Evolutionary conservation across 2,888 invertebrate species (phyloP).

Genomic region (Odontomyia ornata): DNA sequence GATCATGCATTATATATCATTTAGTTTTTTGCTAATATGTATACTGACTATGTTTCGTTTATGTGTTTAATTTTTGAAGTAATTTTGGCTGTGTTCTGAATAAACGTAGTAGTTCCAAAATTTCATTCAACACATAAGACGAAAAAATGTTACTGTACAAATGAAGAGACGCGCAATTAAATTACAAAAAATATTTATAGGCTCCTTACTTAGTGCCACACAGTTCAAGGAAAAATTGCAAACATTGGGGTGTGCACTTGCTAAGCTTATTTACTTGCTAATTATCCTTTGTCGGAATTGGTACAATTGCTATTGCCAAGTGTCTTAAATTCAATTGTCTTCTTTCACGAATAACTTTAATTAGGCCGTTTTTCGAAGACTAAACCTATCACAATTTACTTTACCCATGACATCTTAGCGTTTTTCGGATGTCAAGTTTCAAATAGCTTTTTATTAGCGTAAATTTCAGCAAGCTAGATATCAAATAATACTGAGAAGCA

Average conservation of each 20-base stretch:
- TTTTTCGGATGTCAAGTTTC: neutral
- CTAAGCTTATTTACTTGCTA: neutral
- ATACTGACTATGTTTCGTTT: slow-evolving; percentile 5
- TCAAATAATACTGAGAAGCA: neutral
- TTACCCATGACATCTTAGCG: slow-evolving; percentile 5
- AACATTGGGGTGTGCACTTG: neutral
- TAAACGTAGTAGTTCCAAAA: too few relatives aligned
- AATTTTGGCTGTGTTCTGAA: neutral
- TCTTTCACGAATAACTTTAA: neutral
- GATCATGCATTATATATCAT: neutral
- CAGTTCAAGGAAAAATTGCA: neutral
- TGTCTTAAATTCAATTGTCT: slow-evolving; percentile 7
- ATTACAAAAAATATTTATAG: neutral
- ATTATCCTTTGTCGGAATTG: neutral
- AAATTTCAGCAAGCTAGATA: neutral
- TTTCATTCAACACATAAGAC: too few relatives aligned
- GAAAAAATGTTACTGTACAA: too few relatives aligned
- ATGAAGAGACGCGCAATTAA: neutral
- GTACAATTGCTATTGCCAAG: slow-evolving; percentile 10
- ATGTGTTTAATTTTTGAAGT: neutral
- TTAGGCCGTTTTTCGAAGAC: slow-evolving; percentile 39
- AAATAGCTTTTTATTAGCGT: neutral
- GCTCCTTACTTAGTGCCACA: neutral
- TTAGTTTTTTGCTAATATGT: slow-evolving; percentile 3
- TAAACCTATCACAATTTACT: slow-evolving; percentile 34